These are phyloP conservation scores for Drosophila eugracilis DNA, from an alignment of 1,140 invertebrate genomes.

Conservation along the genomic window DNA sequence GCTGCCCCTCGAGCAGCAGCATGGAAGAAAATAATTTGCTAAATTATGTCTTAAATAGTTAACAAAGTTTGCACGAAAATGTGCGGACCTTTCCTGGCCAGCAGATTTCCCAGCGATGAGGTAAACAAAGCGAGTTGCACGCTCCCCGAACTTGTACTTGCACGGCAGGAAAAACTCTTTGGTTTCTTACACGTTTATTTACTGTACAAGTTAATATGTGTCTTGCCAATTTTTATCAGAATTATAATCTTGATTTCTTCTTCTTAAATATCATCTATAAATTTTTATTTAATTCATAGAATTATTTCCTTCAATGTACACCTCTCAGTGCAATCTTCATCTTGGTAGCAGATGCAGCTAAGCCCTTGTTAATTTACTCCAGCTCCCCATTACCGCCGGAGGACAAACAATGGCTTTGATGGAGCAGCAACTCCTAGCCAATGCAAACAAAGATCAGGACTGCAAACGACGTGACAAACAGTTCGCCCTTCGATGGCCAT, in stretches of 20 bases:
- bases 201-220: too few species aligned
- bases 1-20: slow-evolving; percentile 22
- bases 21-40: slow-evolving; percentile 79
- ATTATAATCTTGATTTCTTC: too few species aligned
- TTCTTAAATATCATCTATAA: too few species aligned
- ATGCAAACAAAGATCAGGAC: slow-evolving; percentile 41
- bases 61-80: slow-evolving; percentile 77
- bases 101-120: slow-evolving; percentile 32
- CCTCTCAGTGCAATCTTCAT: slow-evolving; percentile 5
- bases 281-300: not conserved
- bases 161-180: slow-evolving; percentile 6
- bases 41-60: slow-evolving; percentile 84
- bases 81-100: slow-evolving; percentile 47
- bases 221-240: too few species aligned
- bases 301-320: slow-evolving; percentile 3
- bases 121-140: slow-evolving; percentile 28
- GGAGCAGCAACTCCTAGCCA: slow-evolving; percentile 6
- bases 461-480: slow-evolving; percentile 55
- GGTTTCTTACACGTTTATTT: too few species aligned
- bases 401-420: slow-evolving; percentile 27
- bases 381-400: slow-evolving; percentile 2
- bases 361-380: slow-evolving; percentile 53
- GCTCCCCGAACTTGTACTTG: not conserved
- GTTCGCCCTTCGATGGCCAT: slow-evolving; percentile 9
- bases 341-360: slow-evolving; percentile 18